Percentiles rank a stretch among this genome's conserved stretches.
These are phyloP conservation scores for Campoplex capitator DNA, from an alignment of 2,888 invertebrate species.

Conservation along the genomic window DNA sequence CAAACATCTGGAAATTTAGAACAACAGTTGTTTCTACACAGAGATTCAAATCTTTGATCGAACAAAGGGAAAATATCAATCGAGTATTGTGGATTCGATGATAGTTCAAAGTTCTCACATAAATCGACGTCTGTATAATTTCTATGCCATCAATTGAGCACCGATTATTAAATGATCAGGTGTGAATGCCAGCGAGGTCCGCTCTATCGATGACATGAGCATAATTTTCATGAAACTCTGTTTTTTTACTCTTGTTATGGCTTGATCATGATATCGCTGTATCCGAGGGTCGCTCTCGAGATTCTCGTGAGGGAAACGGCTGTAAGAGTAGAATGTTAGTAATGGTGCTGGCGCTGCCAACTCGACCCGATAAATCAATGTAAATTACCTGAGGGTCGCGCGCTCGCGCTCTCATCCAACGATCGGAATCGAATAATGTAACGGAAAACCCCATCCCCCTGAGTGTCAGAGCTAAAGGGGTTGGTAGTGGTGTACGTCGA, in stretches of 20 bases:
- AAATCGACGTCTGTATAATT: not conserved
- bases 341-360: constrained; percentile 29
- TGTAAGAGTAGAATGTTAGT: constrained; percentile 12
- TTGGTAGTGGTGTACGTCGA: constrained; percentile 28
- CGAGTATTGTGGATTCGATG: not conserved
- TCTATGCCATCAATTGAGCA: not conserved
- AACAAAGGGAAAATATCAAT: not conserved
- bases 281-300: constrained; percentile 3
- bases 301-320: constrained; percentile 1
- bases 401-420: constrained; percentile 44
- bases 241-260: not conserved
- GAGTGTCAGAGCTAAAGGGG: not conserved
- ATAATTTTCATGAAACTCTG: not conserved
- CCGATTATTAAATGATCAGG: not conserved
- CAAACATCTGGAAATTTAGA: not conserved
- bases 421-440: constrained; percentile 71
- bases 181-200: not conserved
- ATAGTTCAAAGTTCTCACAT: not conserved
- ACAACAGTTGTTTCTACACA: too few species aligned
- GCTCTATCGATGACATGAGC: not conserved
- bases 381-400: constrained; percentile 67
- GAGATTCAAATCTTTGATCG: too few species aligned
- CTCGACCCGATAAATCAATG: constrained; percentile 70
- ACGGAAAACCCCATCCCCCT: constrained; percentile 50
- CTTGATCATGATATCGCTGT: constrained; percentile 18